Evolutionary conservation across 2,888 invertebrate species (phyloP), one percentile per base, ranked within the genome.

Genomic region (Gisinianus flammeolus): DNA sequence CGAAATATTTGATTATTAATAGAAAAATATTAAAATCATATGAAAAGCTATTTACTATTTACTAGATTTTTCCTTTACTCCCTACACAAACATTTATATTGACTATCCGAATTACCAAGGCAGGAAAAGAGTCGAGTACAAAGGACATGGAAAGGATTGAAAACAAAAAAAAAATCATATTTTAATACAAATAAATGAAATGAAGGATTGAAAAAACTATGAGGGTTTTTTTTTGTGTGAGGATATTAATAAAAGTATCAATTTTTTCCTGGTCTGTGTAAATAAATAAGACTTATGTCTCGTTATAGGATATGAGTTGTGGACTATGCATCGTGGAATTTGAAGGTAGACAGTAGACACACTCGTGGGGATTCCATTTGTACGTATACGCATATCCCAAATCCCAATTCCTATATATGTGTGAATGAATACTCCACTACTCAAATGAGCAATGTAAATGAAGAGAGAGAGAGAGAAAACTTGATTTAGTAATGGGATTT

Each of bases 401-500:
- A 6, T n/a, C n/a, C n/a, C 58, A 56, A 19, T 5, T 58, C 22
- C 58, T n/a, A 58, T 26, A 19, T 10, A 58, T 58, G 24, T 58
- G 22, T 10, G 22, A n/a, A 58, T 24, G 58, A 26, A n/a, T 19
- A n/a, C 12, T n/a, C 19, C 22, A n/a, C 16, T 16, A 44, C 3
- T 26, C 10, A 67, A 67, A 67, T 35, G 67, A 33, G 67, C 67
- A 67, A 44, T 44, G 26, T 24, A 58, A 10, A n/a, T n/a, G 56
- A 5, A 24, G 28, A 28, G 10, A 26, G 10, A 24, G 28, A 12
- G 26, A 44, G 10, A 73, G 30, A 56, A 76, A 73, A 79, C 76
- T 79, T 79, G 79, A 79, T 79, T 79, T 67, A 8, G 71, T 79
- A 79, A 79, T 79, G 76, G 79, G 76, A 76, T 79, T 79, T 74